phyloP scores from a whole-genome alignment of 2,113 vertebrate genomes.

The Siniperca chuatsi region DNA sequence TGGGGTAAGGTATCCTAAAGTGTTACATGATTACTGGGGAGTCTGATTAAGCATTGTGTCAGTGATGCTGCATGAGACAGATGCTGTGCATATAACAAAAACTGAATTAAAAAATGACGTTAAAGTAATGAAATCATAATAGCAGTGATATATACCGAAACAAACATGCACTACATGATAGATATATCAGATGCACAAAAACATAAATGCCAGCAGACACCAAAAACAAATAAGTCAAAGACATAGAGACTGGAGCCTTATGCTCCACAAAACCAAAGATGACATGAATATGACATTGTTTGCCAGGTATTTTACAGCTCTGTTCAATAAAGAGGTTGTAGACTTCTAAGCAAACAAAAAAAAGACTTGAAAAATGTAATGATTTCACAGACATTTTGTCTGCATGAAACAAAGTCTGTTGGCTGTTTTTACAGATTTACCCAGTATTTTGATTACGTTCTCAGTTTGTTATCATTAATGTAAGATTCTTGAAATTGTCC shows the following conservation, averaged over 20 bases:
- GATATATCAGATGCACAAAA: background rate
- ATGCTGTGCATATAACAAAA: background rate
- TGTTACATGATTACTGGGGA: background rate
- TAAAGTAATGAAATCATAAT: background rate
- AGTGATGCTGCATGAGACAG: no score
- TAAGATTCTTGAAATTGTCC: background rate
- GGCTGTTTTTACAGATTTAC: background rate
- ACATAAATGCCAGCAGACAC: background rate
- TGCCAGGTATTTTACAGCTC: background rate
- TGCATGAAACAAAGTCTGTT: background rate
- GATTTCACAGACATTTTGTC: background rate
- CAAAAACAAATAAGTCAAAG: background rate
- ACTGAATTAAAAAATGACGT: background rate
- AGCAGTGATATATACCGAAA: background rate
- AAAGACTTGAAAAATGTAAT: background rate
- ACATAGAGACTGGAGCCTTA: background rate
- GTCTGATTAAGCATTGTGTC: background rate
- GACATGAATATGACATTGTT: background rate
- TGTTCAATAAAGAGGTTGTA: background rate
- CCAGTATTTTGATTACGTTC: background rate
- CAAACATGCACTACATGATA: background rate
- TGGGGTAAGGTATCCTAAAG: background rate
- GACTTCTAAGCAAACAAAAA: background rate
- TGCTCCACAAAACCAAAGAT: background rate
- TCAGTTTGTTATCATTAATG: background rate